Percentiles rank a stretch among this genome's conserved stretches.
These are phyloP conservation scores for Callithrix jacchus DNA, from an alignment of 2,113 vertebrate species.

Conservation along the genomic window DNA sequence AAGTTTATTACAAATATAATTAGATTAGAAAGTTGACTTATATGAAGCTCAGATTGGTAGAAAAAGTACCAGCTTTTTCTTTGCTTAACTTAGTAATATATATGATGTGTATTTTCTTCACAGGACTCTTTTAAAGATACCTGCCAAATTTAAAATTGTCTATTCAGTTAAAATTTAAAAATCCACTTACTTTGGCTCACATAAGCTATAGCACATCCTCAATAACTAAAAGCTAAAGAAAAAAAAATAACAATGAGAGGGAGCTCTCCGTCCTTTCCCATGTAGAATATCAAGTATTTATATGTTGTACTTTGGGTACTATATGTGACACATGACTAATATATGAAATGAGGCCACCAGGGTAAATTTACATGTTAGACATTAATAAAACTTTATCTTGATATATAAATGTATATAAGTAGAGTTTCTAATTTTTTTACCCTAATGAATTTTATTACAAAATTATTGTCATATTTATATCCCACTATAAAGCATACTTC, in stretches of 20 bases:
- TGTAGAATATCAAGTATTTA: not conserved
- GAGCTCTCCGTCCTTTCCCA: not conserved
- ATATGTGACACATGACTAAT: not conserved
- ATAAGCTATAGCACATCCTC: not conserved
- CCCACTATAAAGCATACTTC: not conserved
- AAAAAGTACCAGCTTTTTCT: not conserved
- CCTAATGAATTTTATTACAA: not conserved
- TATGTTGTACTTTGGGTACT: not conserved
- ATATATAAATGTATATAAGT: not conserved
- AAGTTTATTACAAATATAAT: not conserved
- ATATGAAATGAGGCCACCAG: not conserved
- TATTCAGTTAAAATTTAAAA: not conserved
- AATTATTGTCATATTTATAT: not conserved
- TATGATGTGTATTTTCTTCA: not conserved
- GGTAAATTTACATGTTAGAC: not conserved
- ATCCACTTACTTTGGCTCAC: not conserved
- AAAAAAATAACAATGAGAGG: not conserved
- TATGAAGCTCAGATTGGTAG: not conserved
- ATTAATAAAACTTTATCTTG: not conserved
- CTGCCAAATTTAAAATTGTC: not conserved
- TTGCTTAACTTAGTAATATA: not conserved
- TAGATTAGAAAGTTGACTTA: not conserved
- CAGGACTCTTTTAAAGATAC: not conserved
- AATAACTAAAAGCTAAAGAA: not conserved
- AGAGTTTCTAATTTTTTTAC: not conserved